Base-by-base conservation (phyloP, 2,113 vertebrate species). In the Octodon degus region DNA sequence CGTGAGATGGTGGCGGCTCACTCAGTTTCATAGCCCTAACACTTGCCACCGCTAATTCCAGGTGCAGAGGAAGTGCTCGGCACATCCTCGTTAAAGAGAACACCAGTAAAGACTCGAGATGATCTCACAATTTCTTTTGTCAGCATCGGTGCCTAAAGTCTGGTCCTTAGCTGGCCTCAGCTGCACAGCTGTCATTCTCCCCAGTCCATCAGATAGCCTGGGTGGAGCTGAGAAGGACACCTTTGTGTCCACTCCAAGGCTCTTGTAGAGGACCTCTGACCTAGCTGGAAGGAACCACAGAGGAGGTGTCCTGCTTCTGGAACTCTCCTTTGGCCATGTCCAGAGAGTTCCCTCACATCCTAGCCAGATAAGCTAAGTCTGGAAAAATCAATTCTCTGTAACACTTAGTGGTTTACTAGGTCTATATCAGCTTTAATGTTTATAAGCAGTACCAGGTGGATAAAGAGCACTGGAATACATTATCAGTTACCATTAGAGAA, bases 201-300 rank as follows among this genome's bases (percentile, higher is more conserved):
- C 25, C n/a, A 32, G 22, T 34, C 55, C 67, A 14, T 40, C 34
- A 19, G 74, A 83, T 53, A n/a, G 55, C 50, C 50, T 67, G 11
- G 86, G 53, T 81, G 37, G 86, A 80, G 37, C 43, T 89, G 81
- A 91, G 53, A 86, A 77, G 47, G 81, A n/a, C 12, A 82, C 34
- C 65, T 80, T 20, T 43, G 32, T 76, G 25, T 93, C 82, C 93
- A 86, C 88, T 79, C 91, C 89, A 83, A 47, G 40, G 65, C 67
- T 68, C 76, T 89, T n/a, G 1, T 27, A 0, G 12, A 89, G 24
- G 58, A 92, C 93, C 91, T 96, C 86, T 92, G 95, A 96, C 88
- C 94, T 95, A 93, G 82, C 96, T 97, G 96, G 92, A 94, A 95
- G 96, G 91, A 95, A 93, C 85, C 74, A 37, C 40, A 77, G 83